Conservation (phyloP, 2,113 vertebrate species). For the Nanger granti region DNA sequence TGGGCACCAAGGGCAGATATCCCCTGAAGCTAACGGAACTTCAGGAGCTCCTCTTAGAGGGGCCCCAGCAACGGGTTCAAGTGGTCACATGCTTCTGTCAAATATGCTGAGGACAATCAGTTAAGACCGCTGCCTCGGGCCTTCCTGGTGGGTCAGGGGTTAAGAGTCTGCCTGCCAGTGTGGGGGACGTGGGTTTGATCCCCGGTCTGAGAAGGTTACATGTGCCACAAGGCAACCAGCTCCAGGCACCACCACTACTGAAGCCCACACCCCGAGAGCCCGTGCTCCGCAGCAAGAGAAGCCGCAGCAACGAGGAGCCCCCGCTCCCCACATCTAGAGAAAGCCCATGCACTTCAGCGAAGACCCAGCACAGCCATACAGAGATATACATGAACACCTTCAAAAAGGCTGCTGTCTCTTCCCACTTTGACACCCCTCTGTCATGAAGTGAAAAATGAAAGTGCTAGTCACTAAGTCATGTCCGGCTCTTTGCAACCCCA, state of each 20-base stretch:
- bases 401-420: background rate
- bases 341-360: background rate
- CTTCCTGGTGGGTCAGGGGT: background rate
- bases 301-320: rapidly evolving
- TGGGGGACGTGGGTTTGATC: background rate
- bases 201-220: background rate
- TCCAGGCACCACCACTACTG: background rate
- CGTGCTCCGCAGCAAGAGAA: rapidly evolving
- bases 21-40: background rate
- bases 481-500: background rate
- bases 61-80: background rate
- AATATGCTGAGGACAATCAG: background rate
- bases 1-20: background rate
- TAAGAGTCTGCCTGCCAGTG: background rate
- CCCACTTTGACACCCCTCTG: background rate
- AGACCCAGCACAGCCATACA: background rate
- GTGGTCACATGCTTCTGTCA: background rate
- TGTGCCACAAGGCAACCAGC: background rate
- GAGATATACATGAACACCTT: background rate
- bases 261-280: background rate
- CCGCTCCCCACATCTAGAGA: background rate
- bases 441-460: background rate
- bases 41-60: background rate
- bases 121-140: background rate
- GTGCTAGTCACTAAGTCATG: background rate